Evolutionary conservation across 2,888 invertebrate genomes (phyloP).

Genomic region (Leucophenga maculata): DNA sequence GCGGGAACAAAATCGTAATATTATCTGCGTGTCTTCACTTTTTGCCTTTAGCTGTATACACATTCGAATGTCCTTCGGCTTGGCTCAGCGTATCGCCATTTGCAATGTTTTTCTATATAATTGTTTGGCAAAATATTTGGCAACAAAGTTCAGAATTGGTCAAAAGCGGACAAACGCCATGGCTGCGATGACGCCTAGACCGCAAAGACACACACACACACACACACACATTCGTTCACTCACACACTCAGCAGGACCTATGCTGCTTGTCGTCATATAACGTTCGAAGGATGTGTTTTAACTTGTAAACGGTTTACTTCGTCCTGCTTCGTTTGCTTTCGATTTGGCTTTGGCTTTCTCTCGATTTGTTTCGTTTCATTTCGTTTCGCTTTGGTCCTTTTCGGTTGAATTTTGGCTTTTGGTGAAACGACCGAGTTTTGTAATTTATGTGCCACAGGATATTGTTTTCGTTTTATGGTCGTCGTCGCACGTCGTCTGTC

Average conservation of each 20-base stretch:
- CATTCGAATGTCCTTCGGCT: too few relatives aligned
- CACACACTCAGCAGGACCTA: background rate
- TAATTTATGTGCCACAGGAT: slow-evolving; percentile 59
- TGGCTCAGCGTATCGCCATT: too few relatives aligned
- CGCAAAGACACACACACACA: background rate
- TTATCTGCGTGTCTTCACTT: background rate
- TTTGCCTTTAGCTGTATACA: too few relatives aligned
- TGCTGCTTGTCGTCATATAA: background rate
- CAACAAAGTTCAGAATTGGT: slow-evolving; percentile 7
- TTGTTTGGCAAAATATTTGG: slow-evolving; percentile 19
- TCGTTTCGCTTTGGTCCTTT: background rate
- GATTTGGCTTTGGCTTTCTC: background rate
- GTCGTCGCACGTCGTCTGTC: slow-evolving; percentile 27
- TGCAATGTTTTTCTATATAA: background rate
- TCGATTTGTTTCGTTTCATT: background rate
- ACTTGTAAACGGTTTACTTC: background rate
- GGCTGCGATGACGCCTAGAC: background rate
- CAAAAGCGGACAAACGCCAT: background rate
- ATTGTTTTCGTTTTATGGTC: slow-evolving; percentile 59
- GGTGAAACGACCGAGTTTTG: slow-evolving; percentile 56
- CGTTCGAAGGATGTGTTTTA: background rate
- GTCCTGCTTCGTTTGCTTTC: background rate
- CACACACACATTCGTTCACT: background rate
- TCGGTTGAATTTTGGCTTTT: background rate
- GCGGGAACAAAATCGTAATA: background rate